Percentiles rank a stretch among this genome's conserved stretches.
These are phyloP conservation scores for Mus spretus DNA, from an alignment of 2,797 vertebrate species.

Conservation along the genomic window DNA sequence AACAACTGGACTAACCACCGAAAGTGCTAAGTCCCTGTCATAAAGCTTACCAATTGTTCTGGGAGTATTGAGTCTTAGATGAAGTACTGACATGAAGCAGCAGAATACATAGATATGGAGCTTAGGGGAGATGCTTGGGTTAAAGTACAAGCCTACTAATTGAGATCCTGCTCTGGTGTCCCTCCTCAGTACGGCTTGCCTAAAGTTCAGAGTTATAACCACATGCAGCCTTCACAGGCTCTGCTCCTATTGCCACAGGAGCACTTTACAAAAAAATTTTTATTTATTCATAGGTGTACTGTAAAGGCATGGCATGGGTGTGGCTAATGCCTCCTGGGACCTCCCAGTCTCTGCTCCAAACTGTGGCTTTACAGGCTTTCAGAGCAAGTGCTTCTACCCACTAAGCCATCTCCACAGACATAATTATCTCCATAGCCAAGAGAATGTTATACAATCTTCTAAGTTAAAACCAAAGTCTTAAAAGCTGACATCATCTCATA, in stretches of 20 bases:
- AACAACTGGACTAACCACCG: background rate
- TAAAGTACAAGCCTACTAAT: background rate
- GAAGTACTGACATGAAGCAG: background rate
- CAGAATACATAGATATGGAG: background rate
- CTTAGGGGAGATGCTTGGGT: background rate
- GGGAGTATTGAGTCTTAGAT: background rate
- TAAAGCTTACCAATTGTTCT: background rate
- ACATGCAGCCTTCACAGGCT: background rate
- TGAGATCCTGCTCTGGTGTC: background rate
- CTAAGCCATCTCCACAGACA: background rate
- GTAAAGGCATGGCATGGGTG: background rate
- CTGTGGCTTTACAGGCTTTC: background rate
- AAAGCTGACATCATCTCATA: conserved; percentile 16
- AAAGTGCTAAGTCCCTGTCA: background rate
- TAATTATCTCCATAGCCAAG: background rate
- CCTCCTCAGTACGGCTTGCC: background rate
- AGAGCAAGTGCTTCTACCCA: background rate
- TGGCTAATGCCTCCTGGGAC: background rate
- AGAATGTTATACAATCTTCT: background rate
- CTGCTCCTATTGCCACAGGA: background rate
- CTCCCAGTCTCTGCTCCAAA: background rate
- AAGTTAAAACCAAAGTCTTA: background rate
- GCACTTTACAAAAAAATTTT: background rate
- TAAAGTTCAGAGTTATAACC: background rate
- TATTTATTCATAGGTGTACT: too few relatives aligned